A percentile compares a stretch with the other conserved stretches of the same genome.
Conservation (phyloP, 2,113 vertebrate species). For the Jaculus jaculus region DNA sequence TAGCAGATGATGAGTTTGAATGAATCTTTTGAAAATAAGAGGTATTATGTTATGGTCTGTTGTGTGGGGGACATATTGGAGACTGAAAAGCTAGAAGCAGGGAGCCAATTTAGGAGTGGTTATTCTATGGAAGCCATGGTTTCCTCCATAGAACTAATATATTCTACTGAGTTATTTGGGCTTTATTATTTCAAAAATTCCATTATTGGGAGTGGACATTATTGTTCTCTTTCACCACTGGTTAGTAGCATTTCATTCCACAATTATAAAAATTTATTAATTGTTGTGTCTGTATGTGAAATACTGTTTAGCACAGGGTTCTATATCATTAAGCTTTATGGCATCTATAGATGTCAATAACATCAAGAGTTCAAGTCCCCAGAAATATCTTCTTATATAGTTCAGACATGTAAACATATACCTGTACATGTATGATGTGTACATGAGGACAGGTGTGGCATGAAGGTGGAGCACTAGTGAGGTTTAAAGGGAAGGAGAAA, state of each 20-base stretch:
- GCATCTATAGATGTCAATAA: not conserved
- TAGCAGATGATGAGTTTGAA: not conserved
- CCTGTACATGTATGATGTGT: too few relatives aligned
- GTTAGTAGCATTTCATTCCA: conserved; percentile 30
- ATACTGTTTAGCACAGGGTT: not conserved
- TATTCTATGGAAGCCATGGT: not conserved
- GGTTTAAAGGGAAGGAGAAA: too few relatives aligned
- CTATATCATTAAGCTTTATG: not conserved
- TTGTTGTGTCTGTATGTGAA: not conserved
- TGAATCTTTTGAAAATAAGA: not conserved
- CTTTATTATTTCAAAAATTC: not conserved
- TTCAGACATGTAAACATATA: not conserved
- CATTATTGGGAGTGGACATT: not conserved
- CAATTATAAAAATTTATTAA: conserved; percentile 64
- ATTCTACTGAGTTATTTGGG: not conserved
- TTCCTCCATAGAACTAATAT: too few relatives aligned
- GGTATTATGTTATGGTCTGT: too few relatives aligned
- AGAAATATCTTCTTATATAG: not conserved
- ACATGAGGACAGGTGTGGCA: too few relatives aligned
- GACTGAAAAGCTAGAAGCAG: not conserved
- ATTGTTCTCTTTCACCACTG: not conserved
- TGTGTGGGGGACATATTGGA: not conserved
- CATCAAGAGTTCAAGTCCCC: not conserved
- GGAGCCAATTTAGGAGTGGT: too few relatives aligned
- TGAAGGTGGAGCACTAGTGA: too few relatives aligned